Base-by-base conservation (phyloP, 2,113 vertebrate genomes). In the Gyps fulvus region DNA sequence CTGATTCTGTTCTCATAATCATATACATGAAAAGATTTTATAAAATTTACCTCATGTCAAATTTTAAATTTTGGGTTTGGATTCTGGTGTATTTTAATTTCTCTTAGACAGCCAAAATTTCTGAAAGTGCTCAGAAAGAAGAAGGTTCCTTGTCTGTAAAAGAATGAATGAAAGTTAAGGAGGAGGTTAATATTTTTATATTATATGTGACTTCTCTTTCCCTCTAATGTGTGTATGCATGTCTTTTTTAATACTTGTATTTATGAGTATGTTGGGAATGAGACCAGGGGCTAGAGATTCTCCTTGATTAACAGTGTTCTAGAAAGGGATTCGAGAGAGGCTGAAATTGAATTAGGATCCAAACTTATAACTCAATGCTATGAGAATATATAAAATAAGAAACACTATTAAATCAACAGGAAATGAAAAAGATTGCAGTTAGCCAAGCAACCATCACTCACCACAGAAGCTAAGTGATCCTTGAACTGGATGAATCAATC, bases 401-500 rank as follows among this genome's bases (percentile, higher is more conserved):
- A 97, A 95, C 57, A 83, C 55, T 87, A 94, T 95, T 96, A 96
- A 97, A 95, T 97, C 97, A 97, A 95, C 54, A 90, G 90, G 93
- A 95, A 95, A 94, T 96, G 87, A 95, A 93, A 91, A 96, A 94
- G 65, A 58, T 49, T 90, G 84, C 79, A 59, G 93, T 85, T 93
- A 93, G 72, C 74, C 89, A 94, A 94, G 92, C 67, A 87, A 59
- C 65, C 79, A 97, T 97, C 91, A 77, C 38, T 97, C 96, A 96
- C 58, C 57, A 81, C 42, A 72, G 66, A 85, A 95, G 73, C 80
- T 80, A 89, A 96, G 93, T 79, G 89, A 95, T 95, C 93, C 95
- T 90, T 95, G 95, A 96, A 95, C 93, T 45, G 22, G 95, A 78
- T 95, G 85, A 96, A 97, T 96, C 95, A 94, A 93, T 97, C 95